Evolutionary conservation across 2,113 vertebrate genomes (phyloP), one percentile per base, ranked within the genome.

Genomic region (Cinclus mexicanus): DNA sequence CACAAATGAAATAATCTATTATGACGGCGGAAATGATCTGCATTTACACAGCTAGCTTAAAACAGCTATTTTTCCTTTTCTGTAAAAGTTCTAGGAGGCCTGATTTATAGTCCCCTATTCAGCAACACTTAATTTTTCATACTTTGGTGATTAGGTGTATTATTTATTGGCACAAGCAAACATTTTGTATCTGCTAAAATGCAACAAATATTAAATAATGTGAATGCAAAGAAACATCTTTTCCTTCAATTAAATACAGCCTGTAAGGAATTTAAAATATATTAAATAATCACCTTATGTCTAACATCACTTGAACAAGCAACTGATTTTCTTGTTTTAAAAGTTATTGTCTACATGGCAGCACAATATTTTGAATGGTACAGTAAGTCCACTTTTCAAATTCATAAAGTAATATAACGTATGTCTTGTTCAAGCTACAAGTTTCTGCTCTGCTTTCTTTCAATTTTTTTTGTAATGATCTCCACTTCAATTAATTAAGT

Each of bases 141-240:
- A 75, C 83, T 96, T 97, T 92, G 75, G 39, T 94, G 83, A 94
- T 95, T 93, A 96, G 83, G 72, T 82, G 71, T 35, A 61, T 94
- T 96, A 97, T 89, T 97, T 96, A 93, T 93, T 59, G 94, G 96
- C 91, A 94, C 68, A 76, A 69, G 93, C 17, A 67, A 93, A 94
- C 72, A 89, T 87, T 97, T 96, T 26, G 23, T 86, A 83, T 89
- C 95, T 95, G 83, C 82, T 93, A 95, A 96, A 96, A 97, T 79
- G 93, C 93, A 94, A 95, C 7, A 31, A 97, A 90, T 96, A 96
- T 87, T 95, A 97, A 96, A 92, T 82, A 97, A 96, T 56, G 68
- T 10, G 59, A 96, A 85, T 44, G 72, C 90, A 96, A 92, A 95
- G 64, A 84, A 89, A 94, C 80, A 87, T 85, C 7, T 94, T 97